Evolutionary conservation across 2,888 invertebrate genomes (phyloP).

Genomic region (Tenthredo scrophulariae): DNA sequence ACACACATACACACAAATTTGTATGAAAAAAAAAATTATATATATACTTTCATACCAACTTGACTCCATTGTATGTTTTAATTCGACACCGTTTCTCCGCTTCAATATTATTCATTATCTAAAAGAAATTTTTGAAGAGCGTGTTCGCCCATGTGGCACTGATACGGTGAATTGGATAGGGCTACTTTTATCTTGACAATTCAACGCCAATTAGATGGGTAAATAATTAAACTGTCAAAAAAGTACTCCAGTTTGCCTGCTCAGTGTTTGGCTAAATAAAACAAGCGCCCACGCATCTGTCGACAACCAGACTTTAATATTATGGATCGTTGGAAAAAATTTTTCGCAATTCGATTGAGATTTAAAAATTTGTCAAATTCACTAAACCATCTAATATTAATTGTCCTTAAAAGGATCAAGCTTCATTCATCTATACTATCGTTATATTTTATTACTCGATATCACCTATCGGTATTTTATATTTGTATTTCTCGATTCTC

Average conservation of each 20-base stretch:
- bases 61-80: not conserved
- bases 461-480: not conserved
- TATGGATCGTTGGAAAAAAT: not conserved
- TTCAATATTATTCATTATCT: not conserved
- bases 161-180: not conserved
- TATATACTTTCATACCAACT: slow-evolving; percentile 6
- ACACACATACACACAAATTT: not conserved
- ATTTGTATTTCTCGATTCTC: not conserved
- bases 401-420: not conserved
- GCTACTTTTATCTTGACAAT: not conserved
- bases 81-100: not conserved
- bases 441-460: not conserved
- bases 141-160: not conserved
- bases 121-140: not conserved
- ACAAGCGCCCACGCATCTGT: not conserved
- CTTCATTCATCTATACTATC: not conserved
- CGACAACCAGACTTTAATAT: not conserved
- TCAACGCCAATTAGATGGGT: slow-evolving; percentile 4
- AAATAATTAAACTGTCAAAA: slow-evolving; percentile 13
- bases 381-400: not conserved
- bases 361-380: not conserved
- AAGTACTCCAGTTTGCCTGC: not conserved
- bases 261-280: not conserved
- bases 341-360: not conserved
- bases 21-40: not conserved